Evolutionary conservation across 1,140 invertebrate species (phyloP).

Genomic region (Hylyphantes graminicola): DNA sequence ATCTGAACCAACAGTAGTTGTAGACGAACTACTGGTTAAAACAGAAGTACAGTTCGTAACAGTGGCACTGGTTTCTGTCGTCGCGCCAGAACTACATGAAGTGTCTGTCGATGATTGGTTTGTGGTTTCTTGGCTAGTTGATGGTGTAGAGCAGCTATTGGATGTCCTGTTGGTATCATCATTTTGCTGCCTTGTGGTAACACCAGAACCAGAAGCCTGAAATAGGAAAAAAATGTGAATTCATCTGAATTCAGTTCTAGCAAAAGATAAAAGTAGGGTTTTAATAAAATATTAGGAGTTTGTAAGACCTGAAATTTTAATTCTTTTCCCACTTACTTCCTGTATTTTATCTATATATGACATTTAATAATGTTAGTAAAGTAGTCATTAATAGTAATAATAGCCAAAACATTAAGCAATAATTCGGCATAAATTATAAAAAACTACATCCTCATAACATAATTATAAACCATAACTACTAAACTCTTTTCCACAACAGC

Average conservation of each 20-base stretch:
- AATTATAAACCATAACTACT: no score
- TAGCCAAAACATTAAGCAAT: no score
- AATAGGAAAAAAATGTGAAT: not conserved
- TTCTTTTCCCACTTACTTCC: no score
- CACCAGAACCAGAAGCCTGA: conserved; percentile 53
- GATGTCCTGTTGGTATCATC: conserved; percentile 48
- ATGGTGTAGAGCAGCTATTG: conserved; percentile 35
- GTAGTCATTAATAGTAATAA: no score
- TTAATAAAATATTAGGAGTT: not conserved
- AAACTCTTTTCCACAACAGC: no score
- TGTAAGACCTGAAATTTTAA: not conserved
- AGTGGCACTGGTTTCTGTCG: conserved; percentile 1
- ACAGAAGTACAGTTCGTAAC: not conserved
- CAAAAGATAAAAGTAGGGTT: not conserved
- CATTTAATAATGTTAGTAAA: no score
- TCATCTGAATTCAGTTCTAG: not conserved
- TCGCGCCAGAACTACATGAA: conserved; percentile 62
- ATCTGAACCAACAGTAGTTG: not conserved
- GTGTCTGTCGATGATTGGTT: conserved; percentile 62
- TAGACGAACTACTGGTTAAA: not conserved
- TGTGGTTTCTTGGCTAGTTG: conserved; percentile 21
- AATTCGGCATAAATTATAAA: no score
- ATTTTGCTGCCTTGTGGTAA: conserved; percentile 58
- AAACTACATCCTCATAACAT: no score
- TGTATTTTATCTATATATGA: no score